Evolutionary conservation across 2,113 vertebrate genomes (phyloP), one percentile per base, ranked within the genome.

Genomic region (Ptyas mucosa): DNA sequence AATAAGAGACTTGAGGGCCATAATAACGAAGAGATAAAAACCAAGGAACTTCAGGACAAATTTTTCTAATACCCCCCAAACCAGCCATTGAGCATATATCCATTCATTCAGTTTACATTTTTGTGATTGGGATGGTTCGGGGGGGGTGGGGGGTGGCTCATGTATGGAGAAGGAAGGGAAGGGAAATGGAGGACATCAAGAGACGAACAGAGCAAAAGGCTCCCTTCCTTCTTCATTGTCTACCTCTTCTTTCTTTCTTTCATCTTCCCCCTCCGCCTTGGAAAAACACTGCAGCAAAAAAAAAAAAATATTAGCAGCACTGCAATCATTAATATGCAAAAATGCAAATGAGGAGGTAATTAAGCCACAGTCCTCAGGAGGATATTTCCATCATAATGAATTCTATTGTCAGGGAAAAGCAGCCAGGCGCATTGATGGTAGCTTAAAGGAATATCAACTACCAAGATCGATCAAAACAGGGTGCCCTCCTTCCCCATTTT

Each of bases 331-430:
- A 98, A 97, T 96, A 97, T 97, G 97, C 97, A 97, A 97, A 97
- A 96, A 98, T 98, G 97, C 96, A 98, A 98, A 98, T 97, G 24
- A 97, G 96, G 92, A 95, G 94, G 95, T 97, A 97, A 97, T 97
- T 96, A 97, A 97, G 96, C 97, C n/a, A 58, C 95, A 97, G 95
- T 94, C 95, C 97, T 97, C 95, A 3, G 34, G 97, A 96, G 96
- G 96, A 97, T 95, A 94, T 97, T 97, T 97, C 96, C 93, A 96
- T 96, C 75, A 95, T 95, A 97, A 94, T 93, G 95, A 96, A 96
- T 95, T 97, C 97, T 97, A 95, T 96, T 96, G 96, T 97, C 95
- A 94, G 93, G 34, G 91, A 91, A 96, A 95, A 96, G 95, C 96
- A 97, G 94, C 93, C 94, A 91, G 93, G 96, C 88, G 51, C 88